phyloP scores from a whole-genome alignment of 92 coral and sea anemone species.

The Parazoanthus swiftii region DNA sequence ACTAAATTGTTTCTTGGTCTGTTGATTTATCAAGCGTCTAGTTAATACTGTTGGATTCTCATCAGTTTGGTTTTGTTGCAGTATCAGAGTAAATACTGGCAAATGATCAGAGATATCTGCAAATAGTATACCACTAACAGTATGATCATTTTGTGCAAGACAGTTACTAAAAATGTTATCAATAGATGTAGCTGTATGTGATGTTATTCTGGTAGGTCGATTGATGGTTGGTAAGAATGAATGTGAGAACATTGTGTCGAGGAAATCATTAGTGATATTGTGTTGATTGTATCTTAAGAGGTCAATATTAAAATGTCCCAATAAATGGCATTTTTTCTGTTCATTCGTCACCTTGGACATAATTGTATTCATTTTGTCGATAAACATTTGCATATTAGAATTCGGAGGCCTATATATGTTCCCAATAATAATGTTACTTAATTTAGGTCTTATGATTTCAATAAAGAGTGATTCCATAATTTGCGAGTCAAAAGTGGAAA shows the following conservation, averaged over 20 bases:
- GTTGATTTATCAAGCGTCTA: background rate
- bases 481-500: constrained; percentile 26
- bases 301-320: constrained; percentile 21
- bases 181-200: constrained; percentile 35
- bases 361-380: background rate
- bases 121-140: constrained; percentile 19
- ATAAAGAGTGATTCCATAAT: constrained; percentile 42
- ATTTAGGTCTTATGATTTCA: constrained; percentile 15
- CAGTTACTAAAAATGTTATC: constrained; percentile 20
- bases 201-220: constrained; percentile 7
- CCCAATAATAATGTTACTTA: constrained; percentile 37
- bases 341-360: background rate
- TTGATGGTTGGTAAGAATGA: background rate
- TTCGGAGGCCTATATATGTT: constrained; percentile 43
- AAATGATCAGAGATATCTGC: constrained; percentile 35
- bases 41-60: background rate
- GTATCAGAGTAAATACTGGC: background rate
- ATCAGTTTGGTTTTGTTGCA: background rate
- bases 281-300: constrained; percentile 9
- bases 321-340: background rate
- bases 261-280: constrained; percentile 17
- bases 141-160: background rate
- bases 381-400: background rate
- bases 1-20: constrained; percentile 3
- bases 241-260: background rate